Base-by-base conservation (phyloP, 2,113 vertebrate genomes). In the Ailurus styani region DNA sequence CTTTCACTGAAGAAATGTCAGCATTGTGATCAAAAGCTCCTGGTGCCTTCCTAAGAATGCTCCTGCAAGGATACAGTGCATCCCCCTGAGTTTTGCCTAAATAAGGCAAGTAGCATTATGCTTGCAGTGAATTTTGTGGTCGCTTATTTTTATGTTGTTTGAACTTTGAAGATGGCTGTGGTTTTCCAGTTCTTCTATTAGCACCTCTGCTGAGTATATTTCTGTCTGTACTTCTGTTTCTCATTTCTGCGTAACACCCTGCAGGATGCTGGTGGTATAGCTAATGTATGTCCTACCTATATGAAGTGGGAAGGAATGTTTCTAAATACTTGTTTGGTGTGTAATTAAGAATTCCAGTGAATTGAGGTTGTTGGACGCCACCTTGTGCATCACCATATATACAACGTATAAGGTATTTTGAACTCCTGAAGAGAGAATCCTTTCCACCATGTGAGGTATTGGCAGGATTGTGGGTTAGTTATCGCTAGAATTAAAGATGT, bases 1-100 rank as follows among this genome's bases (percentile, higher is more conserved):
- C 82, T 90, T 88, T 95, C 73, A 73, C n/a, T 91, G 17, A 73
- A 83, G 72, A 96, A 77, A 90, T 84, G 72, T 45, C 47, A 55
- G 12, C 13, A 2, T 62, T 60, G 7, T 82, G 66, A 96, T 83
- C 75, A 87, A 64, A 94, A 90, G 68, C 52, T 75, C n/a, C 89
- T 47, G 13, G 25, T 1, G 6, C 31, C 75, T 82, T 93, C 37
- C 13, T 95, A 10, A 93, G 23, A n/a, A 5, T 57, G 13, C 31
- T 68, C 11, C 52, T 42, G 18, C 45, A 57, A 40, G 52, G 25
- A 18, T 77, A 13, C 31, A 57, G 20, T 45, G 18, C 20, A 17
- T 66, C 25, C n/a, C 29, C 21, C 21, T 34, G 31, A 21, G 6
- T 73, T 20, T 37, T 25, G 13, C 73, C 47, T 78, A 37, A 72